phyloP scores from a whole-genome alignment of 2,797 vertebrate genomes.

The Distichodus sexfasciatus region DNA sequence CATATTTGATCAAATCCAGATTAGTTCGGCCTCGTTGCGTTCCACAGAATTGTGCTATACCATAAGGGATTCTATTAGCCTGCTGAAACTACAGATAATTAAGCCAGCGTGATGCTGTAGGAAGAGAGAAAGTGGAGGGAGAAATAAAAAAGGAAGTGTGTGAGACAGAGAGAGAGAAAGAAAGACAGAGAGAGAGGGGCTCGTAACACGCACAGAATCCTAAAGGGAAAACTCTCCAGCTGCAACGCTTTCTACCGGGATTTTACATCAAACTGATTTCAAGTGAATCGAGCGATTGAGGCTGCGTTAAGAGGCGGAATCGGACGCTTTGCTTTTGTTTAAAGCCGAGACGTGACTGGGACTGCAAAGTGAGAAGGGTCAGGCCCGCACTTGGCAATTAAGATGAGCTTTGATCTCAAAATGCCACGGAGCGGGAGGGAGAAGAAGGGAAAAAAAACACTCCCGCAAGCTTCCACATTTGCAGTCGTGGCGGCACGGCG shows the following conservation, averaged over 20 bases:
- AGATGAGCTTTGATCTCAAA: neutral
- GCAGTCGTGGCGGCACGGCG: neutral
- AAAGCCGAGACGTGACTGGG: neutral
- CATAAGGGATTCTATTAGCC: slow-evolving; percentile 48
- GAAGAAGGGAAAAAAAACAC: neutral
- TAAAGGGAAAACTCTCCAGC: slow-evolving; percentile 37
- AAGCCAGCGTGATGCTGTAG: slow-evolving; percentile 43
- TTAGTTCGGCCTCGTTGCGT: slow-evolving; percentile 53
- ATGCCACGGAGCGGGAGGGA: too few species aligned
- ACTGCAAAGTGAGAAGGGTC: neutral
- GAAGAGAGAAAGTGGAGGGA: neutral
- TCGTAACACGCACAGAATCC: slow-evolving; percentile 38
- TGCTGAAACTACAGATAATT: slow-evolving; percentile 51
- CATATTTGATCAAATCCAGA: slow-evolving; percentile 57
- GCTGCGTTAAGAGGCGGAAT: too few species aligned
- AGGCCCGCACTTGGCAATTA: neutral
- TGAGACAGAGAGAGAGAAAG: neutral
- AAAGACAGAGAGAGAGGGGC: slow-evolving; percentile 4
- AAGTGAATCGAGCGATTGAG: slow-evolving; percentile 22
- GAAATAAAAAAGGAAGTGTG: neutral
- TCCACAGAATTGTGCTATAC: slow-evolving; percentile 45
- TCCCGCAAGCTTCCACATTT: neutral
- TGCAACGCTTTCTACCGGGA: slow-evolving; percentile 28
- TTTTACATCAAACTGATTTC: slow-evolving; percentile 30
- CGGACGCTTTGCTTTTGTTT: slow-evolving; percentile 8